These are phyloP conservation scores for Nannobrachium achirus DNA, from an alignment of 2,113 vertebrate species.

Conservation along the genomic window DNA sequence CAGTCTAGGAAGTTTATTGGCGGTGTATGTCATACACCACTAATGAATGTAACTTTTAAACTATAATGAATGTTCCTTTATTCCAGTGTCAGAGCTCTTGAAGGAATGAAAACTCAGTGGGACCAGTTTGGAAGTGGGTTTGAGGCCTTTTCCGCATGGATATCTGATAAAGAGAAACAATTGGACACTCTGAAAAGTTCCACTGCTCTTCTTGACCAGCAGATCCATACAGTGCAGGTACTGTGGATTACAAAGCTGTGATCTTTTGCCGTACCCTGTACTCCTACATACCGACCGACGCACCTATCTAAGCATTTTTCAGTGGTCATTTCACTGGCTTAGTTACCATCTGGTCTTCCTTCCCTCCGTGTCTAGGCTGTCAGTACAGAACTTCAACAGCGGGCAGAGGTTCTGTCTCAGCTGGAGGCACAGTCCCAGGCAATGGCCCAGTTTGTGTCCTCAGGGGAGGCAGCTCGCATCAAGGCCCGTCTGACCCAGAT, in stretches of 20 bases:
- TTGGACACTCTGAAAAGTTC: slow-evolving; percentile 84
- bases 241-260: neutral
- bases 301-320: neutral
- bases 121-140: slow-evolving; percentile 87
- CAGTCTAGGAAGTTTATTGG: neutral
- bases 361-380: slow-evolving; percentile 71
- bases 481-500: slow-evolving; percentile 92
- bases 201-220: slow-evolving; percentile 81
- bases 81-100: slow-evolving; percentile 89
- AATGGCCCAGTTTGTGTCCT: slow-evolving; percentile 87
- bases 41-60: too few relatives aligned
- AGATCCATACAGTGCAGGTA: slow-evolving; percentile 91
- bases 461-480: slow-evolving; percentile 89
- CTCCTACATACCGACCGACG: neutral
- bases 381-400: slow-evolving; percentile 78
- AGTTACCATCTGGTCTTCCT: neutral
- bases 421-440: slow-evolving; percentile 87
- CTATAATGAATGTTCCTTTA: slow-evolving; percentile 16
- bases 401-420: slow-evolving; percentile 73
- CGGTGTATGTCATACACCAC: neutral
- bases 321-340: neutral
- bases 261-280: neutral
- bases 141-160: slow-evolving; percentile 91
- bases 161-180: slow-evolving; percentile 90
- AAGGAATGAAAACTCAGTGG: slow-evolving; percentile 92